Percentiles rank a stretch among this genome's conserved stretches.
Conservation (phyloP, 2,113 vertebrate genomes). For the Melanostigma gelatinosum region DNA sequence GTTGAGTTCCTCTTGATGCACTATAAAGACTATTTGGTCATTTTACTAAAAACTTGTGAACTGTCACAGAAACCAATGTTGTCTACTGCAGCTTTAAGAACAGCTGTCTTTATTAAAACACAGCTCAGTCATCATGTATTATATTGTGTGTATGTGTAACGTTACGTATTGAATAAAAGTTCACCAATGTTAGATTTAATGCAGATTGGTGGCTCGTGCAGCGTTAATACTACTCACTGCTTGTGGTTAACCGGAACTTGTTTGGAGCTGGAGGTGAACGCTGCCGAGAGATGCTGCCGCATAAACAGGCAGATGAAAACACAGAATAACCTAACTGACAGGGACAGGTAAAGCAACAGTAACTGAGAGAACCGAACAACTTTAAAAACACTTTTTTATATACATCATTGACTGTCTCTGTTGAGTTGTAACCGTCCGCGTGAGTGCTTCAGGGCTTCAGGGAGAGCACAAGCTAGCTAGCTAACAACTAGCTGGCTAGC, state of each 20-base stretch:
- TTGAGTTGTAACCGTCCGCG: constrained; percentile 14
- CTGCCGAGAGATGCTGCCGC: constrained; percentile 81
- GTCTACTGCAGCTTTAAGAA: not conserved
- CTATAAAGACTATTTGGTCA: too few relatives aligned
- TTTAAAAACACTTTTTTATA: not conserved
- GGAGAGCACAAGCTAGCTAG: not conserved
- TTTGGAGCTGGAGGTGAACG: constrained; percentile 70
- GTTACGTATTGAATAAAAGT: not conserved
- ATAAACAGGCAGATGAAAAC: constrained; percentile 79
- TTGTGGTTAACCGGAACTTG: constrained; percentile 73
- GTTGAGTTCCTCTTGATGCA: too few relatives aligned
- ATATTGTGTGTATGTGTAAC: not conserved
- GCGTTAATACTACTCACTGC: not conserved
- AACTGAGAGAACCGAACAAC: not conserved
- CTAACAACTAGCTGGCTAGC: constrained; percentile 40
- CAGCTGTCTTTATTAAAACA: not conserved
- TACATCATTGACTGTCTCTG: not conserved
- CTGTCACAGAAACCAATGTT: not conserved
- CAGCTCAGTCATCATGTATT: not conserved
- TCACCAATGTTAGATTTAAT: not conserved
- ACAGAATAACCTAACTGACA: constrained; percentile 67
- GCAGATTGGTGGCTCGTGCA: not conserved
- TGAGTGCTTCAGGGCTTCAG: not conserved
- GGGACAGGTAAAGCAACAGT: constrained; percentile 57
- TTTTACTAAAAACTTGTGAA: not conserved